These are phyloP conservation scores for Agrotis ipsilon DNA, from an alignment of 2,888 invertebrate genomes.

Conservation along the genomic window DNA sequence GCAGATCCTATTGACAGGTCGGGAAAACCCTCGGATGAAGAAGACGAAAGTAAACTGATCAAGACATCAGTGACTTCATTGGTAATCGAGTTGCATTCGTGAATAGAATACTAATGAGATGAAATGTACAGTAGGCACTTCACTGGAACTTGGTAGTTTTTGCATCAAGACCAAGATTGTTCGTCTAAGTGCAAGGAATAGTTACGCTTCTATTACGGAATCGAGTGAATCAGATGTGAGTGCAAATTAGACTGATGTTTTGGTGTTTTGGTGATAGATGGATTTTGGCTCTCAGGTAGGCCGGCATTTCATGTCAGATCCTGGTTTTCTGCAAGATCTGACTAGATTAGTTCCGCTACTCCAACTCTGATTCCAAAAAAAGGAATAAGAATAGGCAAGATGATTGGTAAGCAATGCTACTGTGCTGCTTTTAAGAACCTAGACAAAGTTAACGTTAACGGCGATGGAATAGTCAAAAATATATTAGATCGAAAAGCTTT, in stretches of 20 bases:
- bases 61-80: constrained; percentile 46
- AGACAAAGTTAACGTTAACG: too few species aligned
- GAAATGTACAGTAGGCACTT: constrained; percentile 4
- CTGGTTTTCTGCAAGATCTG: neutral
- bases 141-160: neutral
- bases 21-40: constrained; percentile 47
- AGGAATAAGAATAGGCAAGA: too few species aligned
- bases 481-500: too few species aligned
- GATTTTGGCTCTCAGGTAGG: too few species aligned
- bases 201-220: neutral
- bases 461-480: too few species aligned
- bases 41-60: constrained; percentile 53
- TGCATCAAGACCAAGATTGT: neutral
- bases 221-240: neutral
- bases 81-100: constrained; percentile 38
- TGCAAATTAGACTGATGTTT: neutral
- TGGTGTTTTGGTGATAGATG: neutral
- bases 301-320: neutral
- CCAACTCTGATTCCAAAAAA: too few species aligned
- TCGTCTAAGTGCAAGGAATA: neutral
- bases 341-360: too few species aligned
- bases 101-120: constrained; percentile 51
- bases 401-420: too few species aligned
- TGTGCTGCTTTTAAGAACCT: too few species aligned
- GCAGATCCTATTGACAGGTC: constrained; percentile 42